phyloP scores from a whole-genome alignment of 2,888 invertebrate genomes.

The Hofmannophila pseudospretella region DNA sequence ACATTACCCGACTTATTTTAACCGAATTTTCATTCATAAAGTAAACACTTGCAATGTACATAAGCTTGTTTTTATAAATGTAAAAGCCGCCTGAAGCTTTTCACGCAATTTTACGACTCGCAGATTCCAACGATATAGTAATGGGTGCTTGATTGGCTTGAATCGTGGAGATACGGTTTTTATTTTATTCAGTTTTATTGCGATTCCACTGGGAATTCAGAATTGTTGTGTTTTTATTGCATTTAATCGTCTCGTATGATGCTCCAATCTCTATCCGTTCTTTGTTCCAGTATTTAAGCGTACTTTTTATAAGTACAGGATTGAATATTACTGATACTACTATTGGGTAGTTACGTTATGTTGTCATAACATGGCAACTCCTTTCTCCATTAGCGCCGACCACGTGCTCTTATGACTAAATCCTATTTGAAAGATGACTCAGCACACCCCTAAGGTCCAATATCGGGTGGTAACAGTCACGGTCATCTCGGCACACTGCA shows the following conservation, averaged over 20 bases:
- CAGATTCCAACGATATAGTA: constrained; percentile 7
- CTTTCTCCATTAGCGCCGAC: no score
- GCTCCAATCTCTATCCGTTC: no score
- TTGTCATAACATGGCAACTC: no score
- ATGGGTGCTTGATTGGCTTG: not conserved
- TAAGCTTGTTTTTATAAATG: constrained; percentile 30
- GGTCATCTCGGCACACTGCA: constrained; percentile 76
- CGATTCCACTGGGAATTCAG: no score
- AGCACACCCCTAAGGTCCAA: constrained; percentile 36
- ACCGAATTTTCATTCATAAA: constrained; percentile 44
- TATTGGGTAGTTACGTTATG: no score
- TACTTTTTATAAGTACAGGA: no score
- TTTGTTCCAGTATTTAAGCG: no score
- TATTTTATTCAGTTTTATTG: no score
- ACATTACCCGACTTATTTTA: constrained; percentile 29
- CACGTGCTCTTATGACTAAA: no score
- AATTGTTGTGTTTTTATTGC: no score
- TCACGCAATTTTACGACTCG: constrained; percentile 21
- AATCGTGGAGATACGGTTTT: not conserved
- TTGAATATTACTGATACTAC: no score
- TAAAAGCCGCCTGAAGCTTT: constrained; percentile 12
- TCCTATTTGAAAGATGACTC: constrained; percentile 22
- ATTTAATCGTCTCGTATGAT: no score
- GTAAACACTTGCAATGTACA: constrained; percentile 22
- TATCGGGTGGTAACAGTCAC: constrained; percentile 47